A percentile compares a stretch with the other conserved stretches of the same genome.
These are phyloP conservation scores for Iphiclides podalirius DNA, from an alignment of 2,888 invertebrate species.

Conservation along the genomic window DNA sequence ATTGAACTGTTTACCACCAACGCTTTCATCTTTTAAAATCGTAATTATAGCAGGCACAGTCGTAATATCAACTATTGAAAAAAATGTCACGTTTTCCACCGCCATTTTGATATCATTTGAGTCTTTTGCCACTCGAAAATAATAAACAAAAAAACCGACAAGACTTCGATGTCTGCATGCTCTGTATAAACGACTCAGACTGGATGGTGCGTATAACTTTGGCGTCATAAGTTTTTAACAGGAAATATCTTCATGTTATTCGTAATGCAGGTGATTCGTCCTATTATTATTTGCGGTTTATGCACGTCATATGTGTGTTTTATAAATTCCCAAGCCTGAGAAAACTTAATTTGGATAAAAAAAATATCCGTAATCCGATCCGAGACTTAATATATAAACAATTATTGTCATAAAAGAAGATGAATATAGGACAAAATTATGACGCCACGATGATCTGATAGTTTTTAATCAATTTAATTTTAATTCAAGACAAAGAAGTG, in stretches of 20 bases:
- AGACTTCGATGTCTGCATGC: constrained; percentile 2
- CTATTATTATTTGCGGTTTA: constrained; percentile 58
- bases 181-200: constrained; percentile 32
- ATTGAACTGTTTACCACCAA: constrained; percentile 5
- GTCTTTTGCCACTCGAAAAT: constrained; percentile 16
- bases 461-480: too few species aligned
- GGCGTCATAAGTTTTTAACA: constrained; percentile 41
- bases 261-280: constrained; percentile 48
- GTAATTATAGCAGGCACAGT: constrained; percentile 26
- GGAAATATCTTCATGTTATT: constrained; percentile 59
- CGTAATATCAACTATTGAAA: constrained; percentile 26
- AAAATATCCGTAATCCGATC: too few species aligned
- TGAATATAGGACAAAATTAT: too few species aligned
- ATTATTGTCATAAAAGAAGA: too few species aligned
- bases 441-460: too few species aligned
- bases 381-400: too few species aligned
- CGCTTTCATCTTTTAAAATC: constrained; percentile 20
- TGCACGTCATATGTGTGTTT: constrained; percentile 45
- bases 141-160: too few species aligned
- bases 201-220: constrained; percentile 36
- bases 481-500: too few species aligned
- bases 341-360: neutral
- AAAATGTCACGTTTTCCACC: constrained; percentile 33
- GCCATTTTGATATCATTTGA: constrained; percentile 46
- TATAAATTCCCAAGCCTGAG: constrained; percentile 7